These are phyloP conservation scores for Latheticus oryzae DNA, from an alignment of 2,888 invertebrate genomes.

Conservation along the genomic window DNA sequence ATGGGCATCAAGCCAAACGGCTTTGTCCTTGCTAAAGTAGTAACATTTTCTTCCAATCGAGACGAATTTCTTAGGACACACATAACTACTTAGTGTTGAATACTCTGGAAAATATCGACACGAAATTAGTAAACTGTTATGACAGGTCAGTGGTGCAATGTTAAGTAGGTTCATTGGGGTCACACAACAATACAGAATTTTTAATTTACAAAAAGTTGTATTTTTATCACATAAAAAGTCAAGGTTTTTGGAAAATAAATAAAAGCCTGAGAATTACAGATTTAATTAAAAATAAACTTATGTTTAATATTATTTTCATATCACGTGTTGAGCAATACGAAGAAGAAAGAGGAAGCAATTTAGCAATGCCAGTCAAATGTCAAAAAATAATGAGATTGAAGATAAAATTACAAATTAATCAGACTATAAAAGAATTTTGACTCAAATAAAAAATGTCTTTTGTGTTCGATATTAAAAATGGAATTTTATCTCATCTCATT, in stretches of 20 bases:
- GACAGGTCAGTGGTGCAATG: conserved; percentile 4
- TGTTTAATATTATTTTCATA: no score
- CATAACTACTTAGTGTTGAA: conserved; percentile 1
- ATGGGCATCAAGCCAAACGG: conserved; percentile 57
- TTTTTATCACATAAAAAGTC: no score
- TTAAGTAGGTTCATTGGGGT: conserved; percentile 15
- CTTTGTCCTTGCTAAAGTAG: conserved; percentile 54
- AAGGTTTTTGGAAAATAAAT: no score
- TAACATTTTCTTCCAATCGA: conserved; percentile 57
- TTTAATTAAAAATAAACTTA: no score
- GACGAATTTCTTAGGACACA: conserved; percentile 55
- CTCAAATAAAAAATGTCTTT: no score
- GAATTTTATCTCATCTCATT: no score
- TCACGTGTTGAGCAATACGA: no score
- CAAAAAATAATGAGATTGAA: conserved; percentile 7
- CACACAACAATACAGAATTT: no score
- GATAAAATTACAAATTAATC: conserved; percentile 3
- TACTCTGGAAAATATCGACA: conserved; percentile 11
- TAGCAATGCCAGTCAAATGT: conserved; percentile 22
- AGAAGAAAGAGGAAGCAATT: conserved; percentile 20
- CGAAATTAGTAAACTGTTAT: neutral
- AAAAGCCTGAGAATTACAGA: no score
- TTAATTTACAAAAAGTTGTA: neutral
- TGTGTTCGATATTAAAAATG: no score
- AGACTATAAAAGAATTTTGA: neutral